A percentile compares a stretch with the other conserved stretches of the same genome.
Evolutionary conservation across 2,113 vertebrate species (phyloP).

Genomic region (Cottus gobio): DNA sequence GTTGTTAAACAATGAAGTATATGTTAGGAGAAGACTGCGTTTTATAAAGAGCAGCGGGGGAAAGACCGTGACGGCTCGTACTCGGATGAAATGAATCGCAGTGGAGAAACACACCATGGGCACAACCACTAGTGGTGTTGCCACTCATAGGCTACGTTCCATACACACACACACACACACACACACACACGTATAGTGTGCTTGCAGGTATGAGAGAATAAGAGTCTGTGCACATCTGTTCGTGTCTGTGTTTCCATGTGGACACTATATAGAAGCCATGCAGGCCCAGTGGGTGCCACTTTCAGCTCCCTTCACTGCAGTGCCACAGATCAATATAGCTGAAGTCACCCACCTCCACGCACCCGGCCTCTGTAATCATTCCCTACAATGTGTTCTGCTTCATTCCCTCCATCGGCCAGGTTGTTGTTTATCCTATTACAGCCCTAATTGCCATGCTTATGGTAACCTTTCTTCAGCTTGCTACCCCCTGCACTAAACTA

Average conservation of each 20-base stretch:
- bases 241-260: slow-evolving; percentile 37
- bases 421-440: slow-evolving; percentile 84
- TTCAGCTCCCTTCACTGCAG: slow-evolving; percentile 54
- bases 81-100: slow-evolving; percentile 61
- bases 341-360: slow-evolving; percentile 66
- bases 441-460: slow-evolving; percentile 80
- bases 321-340: slow-evolving; percentile 75
- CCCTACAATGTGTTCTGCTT: slow-evolving; percentile 70
- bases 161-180: neutral
- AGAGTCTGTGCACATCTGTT: slow-evolving; percentile 41
- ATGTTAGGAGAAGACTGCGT: slow-evolving; percentile 77
- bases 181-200: slow-evolving; percentile 2
- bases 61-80: slow-evolving; percentile 46
- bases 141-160: neutral
- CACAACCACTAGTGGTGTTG: slow-evolving; percentile 25
- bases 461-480: slow-evolving; percentile 77
- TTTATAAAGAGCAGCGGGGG: slow-evolving; percentile 71
- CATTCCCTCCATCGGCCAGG: slow-evolving; percentile 68
- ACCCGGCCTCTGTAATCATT: slow-evolving; percentile 69
- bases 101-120: slow-evolving; percentile 39
- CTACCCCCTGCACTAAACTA: slow-evolving; percentile 74
- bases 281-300: slow-evolving; percentile 65
- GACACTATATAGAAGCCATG: slow-evolving; percentile 40
- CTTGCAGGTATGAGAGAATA: slow-evolving; percentile 8
- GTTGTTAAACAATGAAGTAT: slow-evolving; percentile 89